phyloP scores from a whole-genome alignment of 92 coral and sea anemone species.

The Umimayanthus kanabou region DNA sequence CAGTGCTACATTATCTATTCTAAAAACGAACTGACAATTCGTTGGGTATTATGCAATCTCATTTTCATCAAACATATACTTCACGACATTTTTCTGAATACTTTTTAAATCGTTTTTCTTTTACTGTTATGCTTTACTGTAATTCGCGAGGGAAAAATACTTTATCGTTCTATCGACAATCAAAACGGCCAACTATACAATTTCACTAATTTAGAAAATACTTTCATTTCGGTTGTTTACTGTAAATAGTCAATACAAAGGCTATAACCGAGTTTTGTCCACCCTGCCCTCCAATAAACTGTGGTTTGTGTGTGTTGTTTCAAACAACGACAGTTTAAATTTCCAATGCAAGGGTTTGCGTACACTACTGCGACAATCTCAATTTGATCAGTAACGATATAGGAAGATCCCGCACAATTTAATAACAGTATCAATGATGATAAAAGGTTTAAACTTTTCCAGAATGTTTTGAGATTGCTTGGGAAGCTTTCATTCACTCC shows the following conservation, averaged over 20 bases:
- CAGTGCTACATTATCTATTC: not conserved
- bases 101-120: no score
- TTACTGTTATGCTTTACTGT: no score
- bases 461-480: no score
- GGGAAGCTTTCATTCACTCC: no score
- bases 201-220: not conserved
- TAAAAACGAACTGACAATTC: not conserved
- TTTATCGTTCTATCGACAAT: not conserved
- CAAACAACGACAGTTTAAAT: not conserved
- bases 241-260: not conserved
- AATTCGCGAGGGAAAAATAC: not conserved
- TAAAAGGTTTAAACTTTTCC: no score
- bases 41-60: not conserved
- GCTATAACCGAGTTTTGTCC: not conserved
- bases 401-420: no score
- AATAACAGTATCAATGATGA: no score
- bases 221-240: no score
- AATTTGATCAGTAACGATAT: not conserved
- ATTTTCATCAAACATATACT: no score
- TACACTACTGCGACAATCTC: not conserved
- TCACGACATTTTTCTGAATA: not conserved
- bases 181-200: not conserved
- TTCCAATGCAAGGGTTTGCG: not conserved
- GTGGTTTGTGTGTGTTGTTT: not conserved
- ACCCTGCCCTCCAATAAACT: not conserved